Base-by-base conservation (phyloP, 2,888 invertebrate genomes). In the Taenaris catops region DNA sequence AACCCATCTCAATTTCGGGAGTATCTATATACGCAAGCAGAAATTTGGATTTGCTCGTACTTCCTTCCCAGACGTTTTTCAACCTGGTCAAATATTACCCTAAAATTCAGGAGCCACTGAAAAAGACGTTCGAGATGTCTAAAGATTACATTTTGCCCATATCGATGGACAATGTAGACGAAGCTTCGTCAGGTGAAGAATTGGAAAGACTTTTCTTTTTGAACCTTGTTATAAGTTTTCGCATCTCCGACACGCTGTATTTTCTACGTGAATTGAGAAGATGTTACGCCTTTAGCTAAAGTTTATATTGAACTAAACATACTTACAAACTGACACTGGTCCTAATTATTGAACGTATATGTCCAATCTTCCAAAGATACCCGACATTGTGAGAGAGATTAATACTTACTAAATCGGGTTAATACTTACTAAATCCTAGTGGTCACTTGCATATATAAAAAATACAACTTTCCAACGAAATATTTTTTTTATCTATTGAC, bases 71-170 rank as follows among this genome's bases (percentile, higher is more conserved):
- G 40, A 78, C 73, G 0, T 86, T 86, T 47, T 80, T 83, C 53
- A 81, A 68, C 44, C 51, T 84, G 18, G 55, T 86, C 11, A 84
- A 76, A 49, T 83, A 74, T 43, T 84, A 86, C 35, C 80, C 83
- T 0, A 84, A 81, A 54, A 68, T 84, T 19, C 72, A 76, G 27
- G 81, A 75, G 12, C 81, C 81, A 1, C 47, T 86, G 38, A 63
- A 61, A 11, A 80, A 71, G 38, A 83, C 84, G 0, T 84, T 86
- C 24, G 58, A 73, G 54, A 58, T 58, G 28, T 84, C 84, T 1
- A 71, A 67, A 42, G 78, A 86, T 48, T 86, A 86, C 26, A 84
- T 86, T 26, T 44, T 86, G 20, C 84, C 84, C 8, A 84, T 83
- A 38, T 66, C 70, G 23, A 74, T 79, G 73, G 68, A 73, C 5